Base-by-base conservation (phyloP, 2,113 vertebrate species). In the Phodopus roborovskii region DNA sequence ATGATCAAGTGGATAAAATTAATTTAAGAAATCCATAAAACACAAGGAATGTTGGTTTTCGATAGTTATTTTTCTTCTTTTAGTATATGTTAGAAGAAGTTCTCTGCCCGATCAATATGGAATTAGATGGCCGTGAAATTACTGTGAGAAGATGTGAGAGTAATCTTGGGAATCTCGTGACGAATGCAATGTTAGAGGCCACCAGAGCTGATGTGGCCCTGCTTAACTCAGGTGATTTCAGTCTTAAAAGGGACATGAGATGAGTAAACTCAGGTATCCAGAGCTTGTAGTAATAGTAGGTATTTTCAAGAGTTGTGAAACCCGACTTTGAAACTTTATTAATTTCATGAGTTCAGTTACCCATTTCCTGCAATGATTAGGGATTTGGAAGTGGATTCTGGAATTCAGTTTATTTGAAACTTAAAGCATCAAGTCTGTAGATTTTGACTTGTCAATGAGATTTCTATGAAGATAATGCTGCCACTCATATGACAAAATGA, bases 221-320 rank as follows among this genome's bases (percentile, higher is more conserved):
- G 71, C 73, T 92, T 96, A 97, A 97, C 95, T 98, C 94, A 97
- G 96, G 87, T 97, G 30, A 92, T 88, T 58, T 74, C 22, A 45
- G 66, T 74, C 48, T 0, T 90, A 97, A 91, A 0, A n/a, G 56
- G 70, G 28, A 17, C 91, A 93, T 11, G 94, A 73, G 92, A 73
- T 78, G 36, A 16, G 84, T 71, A 89, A 82, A 73, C 62, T 79
- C 94, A 89, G 28, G 1, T 92, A 64, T 78, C 78, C 12, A 77
- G 88, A 70, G 6, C 66, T 66, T n/a, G 50, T 20, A 45, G 33
- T 81, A 73, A 30, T 28, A 82, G 33, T 85, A 73, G 70, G 88
- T 92, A 73, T 36, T 19, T 90, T 84, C 68, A 66, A 75, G 81
- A 74, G n/a, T 48, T 82, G 5, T 4, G 70, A 89, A 92, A 13